Evolutionary conservation across 2,888 invertebrate genomes (phyloP).

Genomic region (Bugula neritina): DNA sequence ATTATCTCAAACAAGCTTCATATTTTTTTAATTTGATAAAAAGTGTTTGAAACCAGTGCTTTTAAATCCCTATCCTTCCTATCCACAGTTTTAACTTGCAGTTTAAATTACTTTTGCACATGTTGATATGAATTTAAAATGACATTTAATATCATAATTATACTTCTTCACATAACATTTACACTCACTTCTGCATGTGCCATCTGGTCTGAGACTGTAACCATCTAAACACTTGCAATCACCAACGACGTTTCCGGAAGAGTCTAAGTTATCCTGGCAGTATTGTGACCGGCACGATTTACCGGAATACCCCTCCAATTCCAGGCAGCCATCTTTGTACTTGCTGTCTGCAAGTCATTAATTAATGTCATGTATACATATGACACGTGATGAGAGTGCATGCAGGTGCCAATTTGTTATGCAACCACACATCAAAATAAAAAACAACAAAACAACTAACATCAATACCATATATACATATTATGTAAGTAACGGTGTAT

Average conservation of each 20-base stretch:
- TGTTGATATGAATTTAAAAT: too few species aligned
- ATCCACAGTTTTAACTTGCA: too few species aligned
- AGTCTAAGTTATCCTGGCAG: background rate
- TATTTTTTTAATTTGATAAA: too few species aligned
- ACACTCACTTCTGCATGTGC: background rate
- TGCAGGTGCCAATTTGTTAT: too few species aligned
- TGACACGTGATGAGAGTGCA: too few species aligned
- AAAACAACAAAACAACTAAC: background rate
- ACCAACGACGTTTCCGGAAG: background rate
- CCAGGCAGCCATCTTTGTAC: slow-evolving; percentile 5
- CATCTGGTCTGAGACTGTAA: background rate
- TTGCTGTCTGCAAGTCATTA: background rate
- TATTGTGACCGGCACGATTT: background rate
- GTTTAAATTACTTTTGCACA: too few species aligned
- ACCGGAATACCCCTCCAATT: slow-evolving; percentile 1
- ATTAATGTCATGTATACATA: too few species aligned
- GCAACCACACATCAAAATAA: background rate
- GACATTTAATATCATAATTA: too few species aligned
- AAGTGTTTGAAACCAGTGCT: too few species aligned
- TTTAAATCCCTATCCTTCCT: too few species aligned
- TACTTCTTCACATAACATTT: too few species aligned
- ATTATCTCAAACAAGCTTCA: too few species aligned
- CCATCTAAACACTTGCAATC: background rate
- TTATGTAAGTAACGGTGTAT: background rate
- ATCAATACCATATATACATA: background rate